Conservation (phyloP, 2,797 vertebrate species). For the Helostoma temminkii region DNA sequence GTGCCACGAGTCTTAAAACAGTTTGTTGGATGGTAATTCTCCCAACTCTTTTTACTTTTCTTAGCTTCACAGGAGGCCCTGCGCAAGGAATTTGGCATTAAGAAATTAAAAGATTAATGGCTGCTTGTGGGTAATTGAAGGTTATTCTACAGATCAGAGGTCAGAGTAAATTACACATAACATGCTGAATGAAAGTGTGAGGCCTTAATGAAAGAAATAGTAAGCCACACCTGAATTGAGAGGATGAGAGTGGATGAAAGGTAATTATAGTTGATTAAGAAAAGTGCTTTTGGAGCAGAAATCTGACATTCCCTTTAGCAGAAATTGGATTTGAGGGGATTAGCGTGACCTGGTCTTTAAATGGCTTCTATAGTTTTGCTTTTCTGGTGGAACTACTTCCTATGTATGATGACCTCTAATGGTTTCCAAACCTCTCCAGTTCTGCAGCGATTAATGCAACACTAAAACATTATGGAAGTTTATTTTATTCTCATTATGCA, state of each 20-base stretch:
- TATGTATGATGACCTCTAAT: conserved; percentile 13
- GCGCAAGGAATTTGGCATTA: conserved; percentile 4
- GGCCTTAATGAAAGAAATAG: conserved; percentile 51
- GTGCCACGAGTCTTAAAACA: conserved; percentile 7
- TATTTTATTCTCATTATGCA: conserved; percentile 39
- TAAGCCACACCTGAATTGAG: conserved; percentile 57
- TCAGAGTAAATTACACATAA: conserved; percentile 62
- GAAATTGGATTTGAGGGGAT: conserved; percentile 63
- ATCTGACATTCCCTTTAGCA: conserved; percentile 49
- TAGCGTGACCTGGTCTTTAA: conserved; percentile 52
- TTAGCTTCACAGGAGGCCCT: conserved; percentile 15
- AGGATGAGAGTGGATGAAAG: conserved; percentile 54
- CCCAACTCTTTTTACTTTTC: conserved; percentile 4
- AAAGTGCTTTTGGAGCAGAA: conserved; percentile 65
- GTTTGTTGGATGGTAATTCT: conserved; percentile 27
- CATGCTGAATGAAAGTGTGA: conserved; percentile 44
- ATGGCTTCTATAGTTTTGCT: conserved; percentile 40
- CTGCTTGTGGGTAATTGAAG: conserved; percentile 52
- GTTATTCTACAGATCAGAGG: conserved; percentile 50
- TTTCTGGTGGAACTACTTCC: conserved; percentile 19
- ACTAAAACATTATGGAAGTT: conserved; percentile 33
- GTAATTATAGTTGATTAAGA: conserved; percentile 74
- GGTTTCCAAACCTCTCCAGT: conserved; percentile 8
- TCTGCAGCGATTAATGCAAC: conserved; percentile 33
- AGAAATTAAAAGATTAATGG: conserved; percentile 51